These are phyloP conservation scores for Trachelus iudaicus DNA, from an alignment of 2,888 invertebrate species.

Conservation along the genomic window DNA sequence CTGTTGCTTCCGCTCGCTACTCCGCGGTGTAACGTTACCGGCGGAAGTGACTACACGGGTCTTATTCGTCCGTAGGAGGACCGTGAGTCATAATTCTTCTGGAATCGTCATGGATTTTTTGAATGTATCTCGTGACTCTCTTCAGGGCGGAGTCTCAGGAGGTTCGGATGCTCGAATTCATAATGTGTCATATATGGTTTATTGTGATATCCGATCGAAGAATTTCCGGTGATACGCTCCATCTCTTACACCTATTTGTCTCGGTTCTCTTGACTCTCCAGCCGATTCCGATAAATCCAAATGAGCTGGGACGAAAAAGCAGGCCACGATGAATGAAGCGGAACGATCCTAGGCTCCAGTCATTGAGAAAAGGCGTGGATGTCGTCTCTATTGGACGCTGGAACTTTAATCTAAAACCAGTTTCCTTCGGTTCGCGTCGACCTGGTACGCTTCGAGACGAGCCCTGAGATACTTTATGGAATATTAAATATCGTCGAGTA, in stretches of 20 bases:
- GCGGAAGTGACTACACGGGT: not conserved
- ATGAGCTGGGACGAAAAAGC: not conserved
- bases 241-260: not conserved
- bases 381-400: not conserved
- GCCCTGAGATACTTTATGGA: not conserved
- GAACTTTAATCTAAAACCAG: not conserved
- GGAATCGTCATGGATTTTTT: not conserved
- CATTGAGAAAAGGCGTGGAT: not conserved
- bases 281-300: not conserved
- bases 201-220: not conserved
- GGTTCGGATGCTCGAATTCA: not conserved
- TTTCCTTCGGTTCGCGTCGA: not conserved
- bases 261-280: not conserved
- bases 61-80: not conserved
- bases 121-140: too few species aligned
- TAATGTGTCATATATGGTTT: too few species aligned
- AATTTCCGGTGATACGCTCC: not conserved
- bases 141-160: too few species aligned
- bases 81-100: not conserved
- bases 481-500: not conserved
- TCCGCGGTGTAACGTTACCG: not conserved
- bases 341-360: conserved; percentile 3
- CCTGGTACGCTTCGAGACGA: not conserved
- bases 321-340: conserved; percentile 26
- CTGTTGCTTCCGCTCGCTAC: not conserved